These are phyloP conservation scores for Balearica regulorum DNA, from an alignment of 2,797 vertebrate species.

Conservation along the genomic window DNA sequence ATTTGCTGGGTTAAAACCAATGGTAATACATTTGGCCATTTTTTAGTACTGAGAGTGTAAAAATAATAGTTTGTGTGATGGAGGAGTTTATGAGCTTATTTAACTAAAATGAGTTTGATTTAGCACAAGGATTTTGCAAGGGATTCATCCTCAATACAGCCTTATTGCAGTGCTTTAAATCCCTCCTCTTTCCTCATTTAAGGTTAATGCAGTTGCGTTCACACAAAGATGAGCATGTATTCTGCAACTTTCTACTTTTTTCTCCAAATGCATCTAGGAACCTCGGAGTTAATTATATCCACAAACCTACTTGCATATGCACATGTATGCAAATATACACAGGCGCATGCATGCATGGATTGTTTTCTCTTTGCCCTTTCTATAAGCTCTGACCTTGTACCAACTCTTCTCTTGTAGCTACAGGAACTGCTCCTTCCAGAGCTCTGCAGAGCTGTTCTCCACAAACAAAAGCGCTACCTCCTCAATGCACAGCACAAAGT, in stretches of 20 bases:
- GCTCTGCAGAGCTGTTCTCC: background rate
- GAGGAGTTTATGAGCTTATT: background rate
- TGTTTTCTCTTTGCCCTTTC: background rate
- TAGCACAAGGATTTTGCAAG: background rate
- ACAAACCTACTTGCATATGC: background rate
- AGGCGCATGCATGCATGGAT: background rate
- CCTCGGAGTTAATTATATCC: background rate
- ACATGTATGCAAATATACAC: background rate
- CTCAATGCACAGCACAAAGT: background rate
- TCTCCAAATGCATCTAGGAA: background rate
- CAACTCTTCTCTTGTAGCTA: background rate
- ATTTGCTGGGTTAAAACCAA: background rate
- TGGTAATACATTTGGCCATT: background rate
- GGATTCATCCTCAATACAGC: background rate
- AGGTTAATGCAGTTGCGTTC: background rate
- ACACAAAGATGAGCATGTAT: background rate
- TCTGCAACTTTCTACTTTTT: background rate
- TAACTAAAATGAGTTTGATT: conserved; percentile 2
- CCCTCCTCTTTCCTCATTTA: background rate
- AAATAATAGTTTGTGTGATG: background rate
- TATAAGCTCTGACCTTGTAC: conserved; percentile 33
- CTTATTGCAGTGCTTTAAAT: conserved; percentile 23
- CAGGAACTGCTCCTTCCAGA: background rate
- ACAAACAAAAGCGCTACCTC: background rate
- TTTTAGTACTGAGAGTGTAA: background rate